Conservation (phyloP, 2,113 vertebrate genomes). For the Leptodactylus fuscus region DNA sequence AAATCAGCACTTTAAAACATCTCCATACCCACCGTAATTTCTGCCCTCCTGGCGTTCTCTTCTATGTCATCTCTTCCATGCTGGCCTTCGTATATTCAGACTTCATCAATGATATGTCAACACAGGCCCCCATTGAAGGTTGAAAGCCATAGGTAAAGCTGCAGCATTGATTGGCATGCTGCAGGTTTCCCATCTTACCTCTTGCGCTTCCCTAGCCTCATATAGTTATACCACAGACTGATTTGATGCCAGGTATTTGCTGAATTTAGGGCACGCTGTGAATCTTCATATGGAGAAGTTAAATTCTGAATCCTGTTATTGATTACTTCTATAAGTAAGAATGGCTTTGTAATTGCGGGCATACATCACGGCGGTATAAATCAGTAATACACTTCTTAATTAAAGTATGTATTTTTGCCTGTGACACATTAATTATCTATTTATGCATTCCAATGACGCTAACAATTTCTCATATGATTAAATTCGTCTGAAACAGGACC, state of each 20-base stretch:
- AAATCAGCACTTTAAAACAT: too few relatives aligned
- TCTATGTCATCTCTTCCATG: too few relatives aligned
- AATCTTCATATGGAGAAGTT: neutral
- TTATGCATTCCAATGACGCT: conserved; percentile 23
- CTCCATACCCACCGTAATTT: too few relatives aligned
- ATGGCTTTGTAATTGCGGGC: conserved; percentile 33
- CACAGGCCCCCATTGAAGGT: too few relatives aligned
- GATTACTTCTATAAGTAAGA: conserved; percentile 9
- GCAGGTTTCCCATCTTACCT: too few relatives aligned
- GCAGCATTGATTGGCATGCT: too few relatives aligned
- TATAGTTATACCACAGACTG: neutral
- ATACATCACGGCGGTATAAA: conserved; percentile 21
- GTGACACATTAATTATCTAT: conserved; percentile 38
- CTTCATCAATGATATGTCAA: too few relatives aligned
- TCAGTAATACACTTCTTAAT: conserved; percentile 31
- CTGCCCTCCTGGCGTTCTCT: too few relatives aligned
- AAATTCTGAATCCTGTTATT: conserved; percentile 13
- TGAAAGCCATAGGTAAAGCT: too few relatives aligned
- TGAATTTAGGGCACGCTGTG: neutral
- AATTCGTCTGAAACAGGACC: conserved; percentile 15
- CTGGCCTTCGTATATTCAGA: too few relatives aligned
- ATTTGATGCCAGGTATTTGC: neutral
- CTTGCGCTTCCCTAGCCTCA: too few relatives aligned
- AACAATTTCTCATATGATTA: conserved; percentile 28
- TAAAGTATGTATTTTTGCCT: conserved; percentile 22